These are phyloP conservation scores for Ellobius talpinus DNA, from an alignment of 2,113 vertebrate species.

Conservation along the genomic window DNA sequence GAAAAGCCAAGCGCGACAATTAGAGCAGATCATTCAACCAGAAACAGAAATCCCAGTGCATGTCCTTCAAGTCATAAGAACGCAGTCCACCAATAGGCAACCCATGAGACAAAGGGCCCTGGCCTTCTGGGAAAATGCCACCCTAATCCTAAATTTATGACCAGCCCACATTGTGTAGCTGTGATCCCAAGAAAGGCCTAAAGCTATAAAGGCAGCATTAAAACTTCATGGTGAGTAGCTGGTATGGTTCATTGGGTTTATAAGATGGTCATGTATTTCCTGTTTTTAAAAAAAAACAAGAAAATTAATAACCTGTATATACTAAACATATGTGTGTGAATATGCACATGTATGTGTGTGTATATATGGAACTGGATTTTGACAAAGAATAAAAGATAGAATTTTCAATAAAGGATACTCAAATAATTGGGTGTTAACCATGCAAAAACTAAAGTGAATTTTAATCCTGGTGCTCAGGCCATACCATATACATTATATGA, in stretches of 20 bases:
- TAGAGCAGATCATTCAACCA: neutral
- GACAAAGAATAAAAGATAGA: neutral
- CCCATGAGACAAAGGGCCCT: neutral
- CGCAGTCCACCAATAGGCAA: neutral
- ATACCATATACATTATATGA: neutral
- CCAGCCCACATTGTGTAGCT: neutral
- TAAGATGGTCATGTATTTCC: neutral
- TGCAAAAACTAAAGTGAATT: neutral
- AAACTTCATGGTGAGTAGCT: neutral
- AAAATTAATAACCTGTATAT: neutral
- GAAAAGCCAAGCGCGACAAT: neutral
- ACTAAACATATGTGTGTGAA: neutral
- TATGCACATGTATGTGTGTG: neutral
- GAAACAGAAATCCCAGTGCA: neutral
- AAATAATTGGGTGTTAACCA: neutral
- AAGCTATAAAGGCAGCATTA: neutral
- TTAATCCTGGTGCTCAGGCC: neutral
- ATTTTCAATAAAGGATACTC: neutral
- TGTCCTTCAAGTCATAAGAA: neutral
- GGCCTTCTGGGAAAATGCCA: neutral
- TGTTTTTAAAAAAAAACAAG: conserved; percentile 1
- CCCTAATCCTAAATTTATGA: neutral
- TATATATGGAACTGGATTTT: neutral
- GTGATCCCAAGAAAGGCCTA: neutral
- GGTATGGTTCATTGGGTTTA: neutral